Evolutionary conservation across 2,113 vertebrate genomes (phyloP).

Genomic region (Ranitomeya variabilis): DNA sequence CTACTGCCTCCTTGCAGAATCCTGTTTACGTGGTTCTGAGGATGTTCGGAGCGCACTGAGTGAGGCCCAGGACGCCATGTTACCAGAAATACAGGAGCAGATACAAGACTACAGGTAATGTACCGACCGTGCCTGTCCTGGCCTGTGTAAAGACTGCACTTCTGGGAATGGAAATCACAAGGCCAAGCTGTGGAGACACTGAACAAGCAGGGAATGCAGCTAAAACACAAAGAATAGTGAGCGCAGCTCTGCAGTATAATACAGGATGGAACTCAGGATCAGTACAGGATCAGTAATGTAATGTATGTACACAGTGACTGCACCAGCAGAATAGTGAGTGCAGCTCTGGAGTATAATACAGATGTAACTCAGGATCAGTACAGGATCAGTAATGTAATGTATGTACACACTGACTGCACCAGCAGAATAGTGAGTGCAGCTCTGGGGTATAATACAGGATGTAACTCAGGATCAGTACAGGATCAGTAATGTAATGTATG

Average conservation of each 20-base stretch:
- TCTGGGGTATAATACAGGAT: neutral
- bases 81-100: constrained; percentile 89
- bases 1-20: constrained; percentile 68
- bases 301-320: too few species aligned
- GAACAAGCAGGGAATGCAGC: neutral
- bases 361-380: too few species aligned
- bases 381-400: too few species aligned
- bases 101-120: constrained; percentile 88
- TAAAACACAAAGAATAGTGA: neutral
- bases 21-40: constrained; percentile 80
- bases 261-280: neutral
- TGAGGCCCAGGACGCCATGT: constrained; percentile 85
- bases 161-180: neutral
- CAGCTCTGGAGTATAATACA: too few species aligned
- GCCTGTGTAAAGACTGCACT: neutral
- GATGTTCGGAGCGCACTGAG: constrained; percentile 78
- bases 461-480: neutral
- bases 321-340: too few species aligned
- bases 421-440: too few species aligned
- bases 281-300: too few species aligned
- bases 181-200: neutral
- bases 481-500: too few species aligned
- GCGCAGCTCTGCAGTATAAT: neutral
- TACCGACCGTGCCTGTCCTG: neutral
- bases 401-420: too few species aligned